Conservation (phyloP, 2,797 vertebrate species). For the Tinamus major region DNA sequence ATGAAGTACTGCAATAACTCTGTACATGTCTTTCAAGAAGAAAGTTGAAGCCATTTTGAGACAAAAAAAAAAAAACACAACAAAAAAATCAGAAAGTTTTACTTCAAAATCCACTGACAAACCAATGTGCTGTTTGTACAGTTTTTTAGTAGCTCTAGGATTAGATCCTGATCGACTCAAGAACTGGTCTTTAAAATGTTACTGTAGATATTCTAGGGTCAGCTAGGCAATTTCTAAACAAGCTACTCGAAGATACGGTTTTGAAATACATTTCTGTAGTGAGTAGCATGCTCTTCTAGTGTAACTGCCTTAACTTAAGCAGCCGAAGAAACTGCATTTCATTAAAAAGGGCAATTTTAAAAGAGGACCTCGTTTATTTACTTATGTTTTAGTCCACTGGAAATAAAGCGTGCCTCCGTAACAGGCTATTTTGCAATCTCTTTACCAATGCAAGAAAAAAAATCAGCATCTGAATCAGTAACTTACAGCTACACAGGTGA, state of each 20-base stretch:
- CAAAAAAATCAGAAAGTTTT: not conserved
- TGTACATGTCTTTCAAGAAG: conserved; percentile 16
- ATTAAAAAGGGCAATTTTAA: conserved; percentile 24
- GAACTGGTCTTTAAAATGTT: conserved; percentile 32
- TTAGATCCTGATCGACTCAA: not conserved
- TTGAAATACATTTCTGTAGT: conserved; percentile 16
- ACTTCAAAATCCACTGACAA: conserved; percentile 26
- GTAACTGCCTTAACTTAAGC: conserved; percentile 2
- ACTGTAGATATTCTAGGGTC: conserved; percentile 57
- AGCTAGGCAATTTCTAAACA: conserved; percentile 65
- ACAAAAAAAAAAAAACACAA: conserved; percentile 4
- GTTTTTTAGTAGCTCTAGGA: conserved; percentile 56
- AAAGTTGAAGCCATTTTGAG: not conserved
- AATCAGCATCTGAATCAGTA: not conserved
- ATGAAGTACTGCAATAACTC: conserved; percentile 33
- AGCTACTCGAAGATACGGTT: conserved; percentile 54
- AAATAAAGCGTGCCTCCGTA: not conserved
- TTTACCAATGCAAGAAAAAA: not conserved
- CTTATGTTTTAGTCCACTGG: not conserved
- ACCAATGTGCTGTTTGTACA: not conserved
- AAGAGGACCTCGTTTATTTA: not conserved
- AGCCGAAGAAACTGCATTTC: conserved; percentile 41
- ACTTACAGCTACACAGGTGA: not conserved
- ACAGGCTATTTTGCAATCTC: not conserved
- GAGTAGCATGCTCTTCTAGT: not conserved